Percentiles rank a stretch among this genome's conserved stretches.
Evolutionary conservation across 1,140 invertebrate species (phyloP).

Genomic region (Achatina immaculata): DNA sequence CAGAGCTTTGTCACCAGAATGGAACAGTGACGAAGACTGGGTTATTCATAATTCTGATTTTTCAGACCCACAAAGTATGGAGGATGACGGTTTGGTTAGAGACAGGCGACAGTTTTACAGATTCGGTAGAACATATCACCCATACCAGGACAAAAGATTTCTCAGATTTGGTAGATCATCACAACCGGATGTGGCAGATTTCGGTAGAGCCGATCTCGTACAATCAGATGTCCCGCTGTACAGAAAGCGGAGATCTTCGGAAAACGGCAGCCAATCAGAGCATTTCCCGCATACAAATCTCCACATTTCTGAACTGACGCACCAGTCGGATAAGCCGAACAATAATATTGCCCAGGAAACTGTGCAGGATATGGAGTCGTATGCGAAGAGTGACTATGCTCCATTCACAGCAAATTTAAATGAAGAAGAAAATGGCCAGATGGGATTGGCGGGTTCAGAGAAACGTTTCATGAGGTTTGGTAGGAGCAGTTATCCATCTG

Average conservation of each 20-base stretch:
- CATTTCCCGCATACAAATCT: too few species aligned
- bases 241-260: slow-evolving; percentile 16
- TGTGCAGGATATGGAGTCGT: too few species aligned
- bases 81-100: slow-evolving; percentile 45
- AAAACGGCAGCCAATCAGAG: background rate
- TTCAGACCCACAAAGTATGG: slow-evolving; percentile 21
- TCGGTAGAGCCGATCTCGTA: background rate
- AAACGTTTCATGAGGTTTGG: slow-evolving; percentile 50
- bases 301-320: too few species aligned
- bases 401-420: too few species aligned
- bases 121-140: slow-evolving; percentile 23
- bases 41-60: background rate
- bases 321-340: too few species aligned
- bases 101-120: slow-evolving; percentile 43
- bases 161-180: slow-evolving; percentile 60
- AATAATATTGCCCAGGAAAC: too few species aligned
- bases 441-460: too few species aligned
- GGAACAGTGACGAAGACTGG: background rate
- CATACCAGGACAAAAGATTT: slow-evolving; percentile 57
- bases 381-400: too few species aligned
- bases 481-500: slow-evolving; percentile 28
- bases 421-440: too few species aligned
- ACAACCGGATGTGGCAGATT: slow-evolving; percentile 35
- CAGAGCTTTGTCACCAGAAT: background rate
- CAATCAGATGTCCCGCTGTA: slow-evolving; percentile 11